Base-by-base conservation (phyloP, 2,888 invertebrate species). In the Erebia aethiops region DNA sequence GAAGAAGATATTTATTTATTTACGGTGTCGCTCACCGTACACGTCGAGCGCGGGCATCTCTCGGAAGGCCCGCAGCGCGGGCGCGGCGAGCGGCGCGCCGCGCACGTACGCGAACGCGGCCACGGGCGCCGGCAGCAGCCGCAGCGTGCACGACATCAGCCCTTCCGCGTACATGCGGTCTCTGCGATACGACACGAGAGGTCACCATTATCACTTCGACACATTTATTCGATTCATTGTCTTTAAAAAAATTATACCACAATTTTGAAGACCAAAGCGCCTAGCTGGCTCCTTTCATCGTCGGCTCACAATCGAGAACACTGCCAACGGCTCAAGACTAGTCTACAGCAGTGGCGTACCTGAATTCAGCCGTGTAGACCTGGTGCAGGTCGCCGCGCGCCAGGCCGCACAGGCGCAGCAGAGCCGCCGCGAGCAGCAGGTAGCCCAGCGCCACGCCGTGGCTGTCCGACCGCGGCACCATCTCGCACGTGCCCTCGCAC, bases 341-440 rank as follows among this genome's bases (percentile, higher is more conserved):
- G n/a, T n/a, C n/a, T n/a, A n/a, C 11, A 49, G 49, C 49, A 49
- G 49, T 49, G 4, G 5, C 4, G 51, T 67, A 94, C 94, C 88
- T 90, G 86, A 85, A 93, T 79, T 80, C 82, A 78, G 95, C 94
- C 9, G 95, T 95, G 85, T 97, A 97, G 77, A 96, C 95, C 76
- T 95, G 96, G 72, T 95, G 90, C 71, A 97, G 94, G 86, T 97
- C 96, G 4, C 95, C 94, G 35, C 95, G 94, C 14, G 97, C 95
- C 72, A 94, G 93, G 61, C 93, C 91, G 80, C 93, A 92, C 80
- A 96, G 94, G 67, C 94, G 87, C 74, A 97, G 88, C 60, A 96
- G 85, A 70, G 96, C 94, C 78, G 95, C 95, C 95, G 96, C 97
- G 62, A 96, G 87, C 73, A 98, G 90, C 78, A 98, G 89, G 89